Conservation (phyloP, 2,797 vertebrate genomes). For the Cryptoprocta ferox region DNA sequence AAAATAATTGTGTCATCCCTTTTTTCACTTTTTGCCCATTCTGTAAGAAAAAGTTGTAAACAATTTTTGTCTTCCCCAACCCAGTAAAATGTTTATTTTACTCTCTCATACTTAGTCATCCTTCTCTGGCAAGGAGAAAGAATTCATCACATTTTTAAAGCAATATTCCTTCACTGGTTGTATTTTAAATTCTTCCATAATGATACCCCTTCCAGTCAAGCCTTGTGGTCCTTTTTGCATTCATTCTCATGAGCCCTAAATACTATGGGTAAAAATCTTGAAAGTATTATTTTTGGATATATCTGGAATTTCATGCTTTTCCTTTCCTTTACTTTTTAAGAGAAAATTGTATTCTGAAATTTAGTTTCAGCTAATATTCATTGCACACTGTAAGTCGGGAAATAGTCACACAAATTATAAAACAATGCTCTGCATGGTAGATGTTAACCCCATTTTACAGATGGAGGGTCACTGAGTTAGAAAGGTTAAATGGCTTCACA, state of each 20-base stretch:
- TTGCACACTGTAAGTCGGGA: background rate
- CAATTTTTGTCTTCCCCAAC: background rate
- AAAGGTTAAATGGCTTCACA: background rate
- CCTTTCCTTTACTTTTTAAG: conserved; percentile 35
- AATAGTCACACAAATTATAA: background rate
- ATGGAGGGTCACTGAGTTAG: background rate
- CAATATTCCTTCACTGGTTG: background rate
- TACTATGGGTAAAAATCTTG: conserved; percentile 5
- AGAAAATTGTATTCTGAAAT: conserved; percentile 34
- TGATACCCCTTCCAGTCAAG: background rate
- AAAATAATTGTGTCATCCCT: background rate
- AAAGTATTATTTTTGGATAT: background rate
- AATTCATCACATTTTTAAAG: conserved; percentile 10
- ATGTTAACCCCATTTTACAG: background rate
- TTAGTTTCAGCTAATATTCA: background rate
- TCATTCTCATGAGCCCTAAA: conserved; percentile 34
- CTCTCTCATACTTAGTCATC: background rate
- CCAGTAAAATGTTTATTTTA: background rate
- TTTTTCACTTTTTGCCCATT: background rate
- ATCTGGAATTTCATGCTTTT: conserved; percentile 10
- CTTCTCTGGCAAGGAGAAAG: background rate
- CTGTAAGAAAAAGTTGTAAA: background rate
- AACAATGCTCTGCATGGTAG: background rate
- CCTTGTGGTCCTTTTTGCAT: background rate
- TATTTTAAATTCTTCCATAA: conserved; percentile 42